These are phyloP conservation scores for Pentalonia nigronervosa DNA, from an alignment of 1,140 invertebrate genomes.

Conservation along the genomic window DNA sequence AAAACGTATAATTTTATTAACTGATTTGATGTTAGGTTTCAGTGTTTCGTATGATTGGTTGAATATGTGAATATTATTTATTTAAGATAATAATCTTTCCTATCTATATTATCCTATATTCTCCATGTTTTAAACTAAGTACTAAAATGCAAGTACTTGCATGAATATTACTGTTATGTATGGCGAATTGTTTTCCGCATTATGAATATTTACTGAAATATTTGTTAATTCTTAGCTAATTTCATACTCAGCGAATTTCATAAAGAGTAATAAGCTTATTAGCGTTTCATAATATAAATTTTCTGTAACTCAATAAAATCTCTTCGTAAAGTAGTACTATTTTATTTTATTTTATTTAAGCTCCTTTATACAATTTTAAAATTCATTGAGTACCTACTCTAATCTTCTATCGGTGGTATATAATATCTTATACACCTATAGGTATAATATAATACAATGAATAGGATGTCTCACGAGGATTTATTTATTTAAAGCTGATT, in stretches of 20 bases:
- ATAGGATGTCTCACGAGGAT: not conserved
- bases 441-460: not conserved
- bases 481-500: constrained; percentile 14
- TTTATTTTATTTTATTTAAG: constrained; percentile 13
- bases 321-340: not conserved
- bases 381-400: not conserved
- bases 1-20: not conserved
- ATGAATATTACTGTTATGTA: not conserved
- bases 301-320: not conserved
- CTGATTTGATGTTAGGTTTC: not conserved
- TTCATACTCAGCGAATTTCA: not conserved
- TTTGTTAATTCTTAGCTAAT: not conserved
- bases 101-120: not conserved
- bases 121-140: not conserved
- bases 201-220: not conserved
- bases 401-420: not conserved
- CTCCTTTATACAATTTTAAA: not conserved
- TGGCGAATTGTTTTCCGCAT: not conserved
- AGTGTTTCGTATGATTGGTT: not conserved
- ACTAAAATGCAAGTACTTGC: not conserved
- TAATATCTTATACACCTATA: not conserved
- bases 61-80: not conserved
- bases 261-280: not conserved
- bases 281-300: not conserved
- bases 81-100: not conserved